Percentiles rank a stretch among this genome's conserved stretches.
phyloP scores from a whole-genome alignment of 1,140 invertebrate species.

The Scaptomyza hsui region DNA sequence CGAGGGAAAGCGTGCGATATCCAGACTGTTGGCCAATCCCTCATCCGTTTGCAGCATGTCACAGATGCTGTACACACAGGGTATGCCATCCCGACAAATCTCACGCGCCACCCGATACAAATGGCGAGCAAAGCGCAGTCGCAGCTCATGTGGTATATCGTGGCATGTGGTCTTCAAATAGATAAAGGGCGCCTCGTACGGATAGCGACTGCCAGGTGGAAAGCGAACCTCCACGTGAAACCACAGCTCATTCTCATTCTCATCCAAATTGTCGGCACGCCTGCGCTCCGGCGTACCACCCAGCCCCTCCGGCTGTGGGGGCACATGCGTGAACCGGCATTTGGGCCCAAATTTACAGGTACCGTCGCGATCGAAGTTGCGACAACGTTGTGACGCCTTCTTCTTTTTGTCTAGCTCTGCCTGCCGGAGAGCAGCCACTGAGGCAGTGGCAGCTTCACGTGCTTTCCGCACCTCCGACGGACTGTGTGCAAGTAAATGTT shows the following conservation, averaged over 20 bases:
- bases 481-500: slow-evolving; percentile 87
- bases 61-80: slow-evolving; percentile 88
- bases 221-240: slow-evolving; percentile 90
- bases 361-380: slow-evolving; percentile 87
- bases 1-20: slow-evolving; percentile 86
- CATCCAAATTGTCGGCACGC: slow-evolving; percentile 51
- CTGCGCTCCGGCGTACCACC: slow-evolving; percentile 22
- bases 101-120: slow-evolving; percentile 87
- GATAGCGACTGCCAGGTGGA: slow-evolving; percentile 88
- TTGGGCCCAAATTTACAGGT: slow-evolving; percentile 88
- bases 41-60: slow-evolving; percentile 89
- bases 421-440: slow-evolving; percentile 36
- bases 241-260: slow-evolving; percentile 77
- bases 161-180: slow-evolving; percentile 87
- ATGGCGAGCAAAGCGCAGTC: slow-evolving; percentile 87
- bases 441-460: slow-evolving; percentile 75
- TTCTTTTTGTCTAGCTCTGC: slow-evolving; percentile 81
- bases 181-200: slow-evolving; percentile 88
- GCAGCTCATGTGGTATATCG: slow-evolving; percentile 86
- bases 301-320: slow-evolving; percentile 71
- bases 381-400: slow-evolving; percentile 86
- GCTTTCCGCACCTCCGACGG: slow-evolving; percentile 85
- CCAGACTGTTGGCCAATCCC: slow-evolving; percentile 86
- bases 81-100: slow-evolving; percentile 87
- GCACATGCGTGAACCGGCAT: slow-evolving; percentile 90